These are phyloP conservation scores for Emydura subglobosa DNA, from an alignment of 2,113 vertebrate genomes.

Conservation along the genomic window DNA sequence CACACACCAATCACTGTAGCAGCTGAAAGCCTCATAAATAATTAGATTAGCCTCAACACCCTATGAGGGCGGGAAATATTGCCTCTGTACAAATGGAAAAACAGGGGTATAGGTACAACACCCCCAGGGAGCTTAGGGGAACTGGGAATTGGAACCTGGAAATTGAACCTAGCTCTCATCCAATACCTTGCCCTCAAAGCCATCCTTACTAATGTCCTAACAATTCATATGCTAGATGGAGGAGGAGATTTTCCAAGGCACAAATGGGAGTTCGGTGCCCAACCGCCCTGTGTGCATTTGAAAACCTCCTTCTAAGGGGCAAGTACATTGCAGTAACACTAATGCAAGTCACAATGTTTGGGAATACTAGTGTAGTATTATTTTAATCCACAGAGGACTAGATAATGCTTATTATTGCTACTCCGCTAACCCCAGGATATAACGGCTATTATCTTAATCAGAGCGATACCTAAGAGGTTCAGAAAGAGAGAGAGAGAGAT, in stretches of 20 bases:
- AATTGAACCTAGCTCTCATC: not conserved
- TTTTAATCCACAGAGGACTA: accelerated
- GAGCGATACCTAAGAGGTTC: not conserved
- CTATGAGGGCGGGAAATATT: not conserved
- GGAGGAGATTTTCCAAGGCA: not conserved
- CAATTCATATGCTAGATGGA: not conserved
- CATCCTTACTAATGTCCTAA: not conserved
- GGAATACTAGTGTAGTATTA: accelerated
- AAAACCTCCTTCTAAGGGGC: not conserved
- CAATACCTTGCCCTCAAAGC: conserved; percentile 1
- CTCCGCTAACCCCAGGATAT: not conserved
- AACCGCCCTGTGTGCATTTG: not conserved
- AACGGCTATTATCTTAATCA: not conserved
- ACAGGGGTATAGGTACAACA: conserved; percentile 21
- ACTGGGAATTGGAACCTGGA: not conserved
- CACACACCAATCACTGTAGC: not conserved
- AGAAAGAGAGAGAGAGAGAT: not conserved
- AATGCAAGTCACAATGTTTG: not conserved
- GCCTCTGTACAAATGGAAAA: not conserved
- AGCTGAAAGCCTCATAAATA: not conserved
- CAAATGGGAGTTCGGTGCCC: not conserved
- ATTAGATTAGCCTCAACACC: accelerated
- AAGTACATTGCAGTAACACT: not conserved
- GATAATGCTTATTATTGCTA: not conserved
- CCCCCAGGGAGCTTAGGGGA: not conserved